These are phyloP conservation scores for Anodontia alba DNA, from an alignment of 2,888 invertebrate species.

Conservation along the genomic window DNA sequence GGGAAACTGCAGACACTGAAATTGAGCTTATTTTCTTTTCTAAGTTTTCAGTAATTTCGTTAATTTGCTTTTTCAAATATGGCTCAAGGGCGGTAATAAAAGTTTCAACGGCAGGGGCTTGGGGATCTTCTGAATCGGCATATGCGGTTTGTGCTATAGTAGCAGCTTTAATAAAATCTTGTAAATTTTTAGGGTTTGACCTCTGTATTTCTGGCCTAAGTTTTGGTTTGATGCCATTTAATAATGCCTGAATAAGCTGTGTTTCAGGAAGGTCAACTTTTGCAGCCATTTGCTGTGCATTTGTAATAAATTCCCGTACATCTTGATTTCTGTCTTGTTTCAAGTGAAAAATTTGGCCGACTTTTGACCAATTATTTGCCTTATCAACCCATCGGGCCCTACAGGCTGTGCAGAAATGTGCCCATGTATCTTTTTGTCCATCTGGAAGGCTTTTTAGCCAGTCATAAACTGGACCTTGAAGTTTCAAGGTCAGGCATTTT, in stretches of 20 bases:
- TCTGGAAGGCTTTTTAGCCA: background rate
- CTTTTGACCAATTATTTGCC: background rate
- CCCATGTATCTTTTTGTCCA: background rate
- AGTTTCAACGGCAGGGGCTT: background rate
- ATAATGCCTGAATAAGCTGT: background rate
- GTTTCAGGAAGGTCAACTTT: background rate
- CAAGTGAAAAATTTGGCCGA: background rate
- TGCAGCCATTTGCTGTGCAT: background rate
- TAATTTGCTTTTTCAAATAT: constrained; percentile 6
- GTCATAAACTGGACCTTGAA: background rate
- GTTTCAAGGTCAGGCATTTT: background rate
- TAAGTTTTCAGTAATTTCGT: background rate
- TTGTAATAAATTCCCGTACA: background rate
- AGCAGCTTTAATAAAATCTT: background rate
- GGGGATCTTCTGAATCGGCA: background rate
- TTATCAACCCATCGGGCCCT: background rate
- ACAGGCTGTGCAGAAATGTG: background rate
- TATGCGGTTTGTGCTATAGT: background rate
- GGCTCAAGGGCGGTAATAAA: background rate
- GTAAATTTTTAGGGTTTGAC: background rate
- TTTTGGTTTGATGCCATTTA: background rate
- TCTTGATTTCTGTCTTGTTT: background rate
- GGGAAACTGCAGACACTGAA: background rate
- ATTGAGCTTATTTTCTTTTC: too few species aligned
- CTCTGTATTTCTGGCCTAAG: background rate